phyloP scores from a whole-genome alignment of 2,113 vertebrate species.

The Prunella fulvescens region DNA sequence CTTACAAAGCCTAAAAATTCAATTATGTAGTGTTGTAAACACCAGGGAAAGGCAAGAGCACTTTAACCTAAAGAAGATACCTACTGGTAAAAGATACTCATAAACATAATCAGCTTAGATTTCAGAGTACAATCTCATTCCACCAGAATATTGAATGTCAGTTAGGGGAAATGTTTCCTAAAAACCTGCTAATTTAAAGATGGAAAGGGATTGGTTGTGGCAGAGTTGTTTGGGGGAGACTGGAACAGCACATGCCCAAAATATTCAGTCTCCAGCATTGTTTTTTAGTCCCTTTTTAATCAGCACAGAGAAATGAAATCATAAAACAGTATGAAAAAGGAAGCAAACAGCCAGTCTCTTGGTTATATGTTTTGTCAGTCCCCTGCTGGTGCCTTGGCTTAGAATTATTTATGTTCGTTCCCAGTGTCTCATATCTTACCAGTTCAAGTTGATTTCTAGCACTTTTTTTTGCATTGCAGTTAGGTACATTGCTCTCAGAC shows the following conservation, averaged over 20 bases:
- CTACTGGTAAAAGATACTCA: background rate
- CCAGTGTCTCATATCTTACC: conserved; percentile 17
- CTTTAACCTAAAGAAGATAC: background rate
- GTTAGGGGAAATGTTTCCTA: background rate
- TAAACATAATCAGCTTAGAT: background rate
- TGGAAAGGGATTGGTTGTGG: background rate
- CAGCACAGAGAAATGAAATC: conserved; percentile 53
- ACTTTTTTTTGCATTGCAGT: conserved; percentile 7
- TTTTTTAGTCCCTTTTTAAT: conserved; percentile 49
- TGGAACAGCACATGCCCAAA: background rate
- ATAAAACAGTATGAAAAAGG: conserved; percentile 33
- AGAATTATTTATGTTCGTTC: conserved; percentile 53
- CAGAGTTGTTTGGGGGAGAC: background rate
- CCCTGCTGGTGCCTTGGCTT: conserved; percentile 48
- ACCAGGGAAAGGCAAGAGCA: background rate
- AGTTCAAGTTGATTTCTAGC: conserved; percentile 31
- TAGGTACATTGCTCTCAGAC: background rate
- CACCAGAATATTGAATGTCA: background rate
- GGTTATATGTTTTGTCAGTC: conserved; percentile 46
- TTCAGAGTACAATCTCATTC: background rate
- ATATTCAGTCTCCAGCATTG: background rate
- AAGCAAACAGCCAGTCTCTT: conserved; percentile 42
- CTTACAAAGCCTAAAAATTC: background rate
- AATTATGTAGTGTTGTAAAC: background rate
- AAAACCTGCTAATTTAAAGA: background rate